Evolutionary conservation across 2,113 vertebrate species (phyloP), one percentile per base, ranked within the genome.

Genomic region (Malurus cyaneus): DNA sequence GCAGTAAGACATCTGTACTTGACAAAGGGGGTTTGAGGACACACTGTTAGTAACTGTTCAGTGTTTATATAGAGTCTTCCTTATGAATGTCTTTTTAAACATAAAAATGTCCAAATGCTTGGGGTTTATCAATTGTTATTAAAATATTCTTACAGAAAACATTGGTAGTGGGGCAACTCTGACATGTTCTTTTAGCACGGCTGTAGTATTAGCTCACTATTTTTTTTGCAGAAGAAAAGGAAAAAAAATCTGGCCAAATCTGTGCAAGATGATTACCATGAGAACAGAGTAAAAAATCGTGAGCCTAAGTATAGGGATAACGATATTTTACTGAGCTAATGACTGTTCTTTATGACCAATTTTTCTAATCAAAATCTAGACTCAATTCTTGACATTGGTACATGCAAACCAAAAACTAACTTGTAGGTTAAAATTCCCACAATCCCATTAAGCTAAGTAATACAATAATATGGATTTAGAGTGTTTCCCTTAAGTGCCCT

Each of bases 1-100:
- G 56, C 83, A 56, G 86, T 66, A 62, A 32, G 36, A 81, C 72
- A 86, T n/a, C 34, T 83, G 76, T 92, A 60, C 56, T 83, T 88
- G 52, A 70, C 76, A 92, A 86, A 84, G 41, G 29, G 69, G 67
- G 18, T 78, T 84, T 95, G 53, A 94, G 91, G 72, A 89, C 80
- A 87, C 49, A 26, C 46, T 82, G 6, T 90, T 88, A 90, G 17
- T 74, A 86, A 78, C 41, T 65, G 21, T n/a, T 73, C 34, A 86
- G 26, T 77, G 24, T 77, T 83, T 88, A 54, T 36, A 15, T 18
- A 52, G 34, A 70, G 12, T 21, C 25, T 86, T 80, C 29, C 13
- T 62, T 93, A 59, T 34, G 29, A 49, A 42, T 80, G 26, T 76
- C 24, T 80, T 86, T 39, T 80, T 70, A 80, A 82, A 70, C 77